These are phyloP conservation scores for Smutsia temminckii DNA, from an alignment of 2,797 vertebrate species.

Conservation along the genomic window DNA sequence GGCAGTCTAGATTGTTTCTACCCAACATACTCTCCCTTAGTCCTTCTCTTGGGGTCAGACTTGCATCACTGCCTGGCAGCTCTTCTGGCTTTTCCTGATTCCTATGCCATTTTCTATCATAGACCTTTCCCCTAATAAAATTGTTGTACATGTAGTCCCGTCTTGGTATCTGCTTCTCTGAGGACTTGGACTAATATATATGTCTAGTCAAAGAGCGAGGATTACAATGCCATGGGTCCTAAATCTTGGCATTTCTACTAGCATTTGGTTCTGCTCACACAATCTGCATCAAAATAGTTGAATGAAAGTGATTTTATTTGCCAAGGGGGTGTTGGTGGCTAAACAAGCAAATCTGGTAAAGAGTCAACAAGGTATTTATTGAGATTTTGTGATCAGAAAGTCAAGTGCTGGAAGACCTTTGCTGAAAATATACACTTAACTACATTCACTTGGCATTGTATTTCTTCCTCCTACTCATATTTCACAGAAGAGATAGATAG, in stretches of 20 bases:
- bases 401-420: conserved; percentile 25
- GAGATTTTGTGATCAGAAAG: conserved; percentile 33
- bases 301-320: conserved; percentile 29
- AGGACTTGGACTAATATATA: neutral
- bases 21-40: too few species aligned
- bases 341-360: neutral
- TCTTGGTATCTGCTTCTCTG: neutral
- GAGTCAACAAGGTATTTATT: conserved; percentile 9
- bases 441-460: neutral
- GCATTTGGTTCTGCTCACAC: neutral
- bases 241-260: neutral
- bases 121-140: neutral
- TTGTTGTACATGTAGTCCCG: neutral
- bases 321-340: neutral
- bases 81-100: neutral
- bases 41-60: neutral
- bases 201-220: neutral
- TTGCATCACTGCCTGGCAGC: neutral
- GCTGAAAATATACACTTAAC: neutral
- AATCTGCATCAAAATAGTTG: neutral
- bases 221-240: neutral
- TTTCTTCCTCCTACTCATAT: neutral
- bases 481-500: conserved; percentile 9
- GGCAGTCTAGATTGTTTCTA: neutral
- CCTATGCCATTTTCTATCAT: neutral